Percentiles rank a stretch among this genome's conserved stretches.
phyloP scores from a whole-genome alignment of 1,140 invertebrate species.

The Lycorma delicatula region DNA sequence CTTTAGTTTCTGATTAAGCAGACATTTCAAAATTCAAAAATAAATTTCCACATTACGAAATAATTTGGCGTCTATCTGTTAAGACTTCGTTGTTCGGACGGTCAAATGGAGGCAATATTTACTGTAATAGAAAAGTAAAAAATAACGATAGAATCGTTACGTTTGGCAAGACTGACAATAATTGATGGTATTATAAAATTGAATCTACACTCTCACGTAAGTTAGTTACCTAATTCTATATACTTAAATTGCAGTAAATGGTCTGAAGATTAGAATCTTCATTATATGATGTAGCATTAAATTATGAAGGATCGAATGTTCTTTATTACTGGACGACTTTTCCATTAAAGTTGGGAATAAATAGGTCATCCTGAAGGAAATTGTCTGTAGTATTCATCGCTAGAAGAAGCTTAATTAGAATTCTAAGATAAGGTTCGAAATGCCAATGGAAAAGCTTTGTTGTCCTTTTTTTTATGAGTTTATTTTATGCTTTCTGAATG shows the following conservation, averaged over 20 bases:
- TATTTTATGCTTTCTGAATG: not conserved
- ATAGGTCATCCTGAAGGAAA: not conserved
- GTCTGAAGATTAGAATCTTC: not conserved
- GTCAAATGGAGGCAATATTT: not conserved
- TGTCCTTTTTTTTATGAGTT: not conserved
- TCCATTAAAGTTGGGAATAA: not conserved
- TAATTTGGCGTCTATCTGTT: not conserved
- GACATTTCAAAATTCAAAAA: no score
- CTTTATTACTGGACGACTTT: not conserved
- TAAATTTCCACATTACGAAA: no score
- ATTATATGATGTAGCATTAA: not conserved
- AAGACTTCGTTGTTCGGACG: not conserved
- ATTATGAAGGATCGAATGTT: not conserved
- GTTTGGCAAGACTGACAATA: no score
- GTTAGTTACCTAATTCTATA: no score
- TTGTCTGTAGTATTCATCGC: not conserved
- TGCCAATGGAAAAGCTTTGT: not conserved
- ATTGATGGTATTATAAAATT: not conserved
- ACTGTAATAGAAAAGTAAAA: not conserved
- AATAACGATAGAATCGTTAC: not conserved
- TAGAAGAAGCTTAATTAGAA: not conserved
- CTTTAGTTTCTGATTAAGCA: no score
- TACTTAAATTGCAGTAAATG: not conserved
- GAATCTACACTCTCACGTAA: not conserved
- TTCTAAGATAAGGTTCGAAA: not conserved